phyloP scores from a whole-genome alignment of 2,888 invertebrate genomes.

The Drosophila cognata region DNA sequence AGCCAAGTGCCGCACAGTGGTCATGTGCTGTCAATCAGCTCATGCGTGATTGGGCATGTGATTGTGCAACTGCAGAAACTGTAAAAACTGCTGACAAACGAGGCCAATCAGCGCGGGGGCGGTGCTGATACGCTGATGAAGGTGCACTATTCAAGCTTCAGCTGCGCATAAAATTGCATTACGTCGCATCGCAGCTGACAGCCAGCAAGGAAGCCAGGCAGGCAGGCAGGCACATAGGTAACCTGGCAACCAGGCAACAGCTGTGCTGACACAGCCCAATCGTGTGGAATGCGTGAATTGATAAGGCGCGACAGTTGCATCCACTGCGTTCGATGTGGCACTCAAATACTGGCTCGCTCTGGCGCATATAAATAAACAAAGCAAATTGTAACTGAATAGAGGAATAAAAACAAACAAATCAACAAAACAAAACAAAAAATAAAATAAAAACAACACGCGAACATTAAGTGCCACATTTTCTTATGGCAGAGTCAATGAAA shows the following conservation, averaged over 20 bases:
- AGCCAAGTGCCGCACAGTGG: conserved; percentile 33
- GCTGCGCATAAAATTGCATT: background rate
- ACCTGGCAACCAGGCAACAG: background rate
- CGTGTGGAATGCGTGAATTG: background rate
- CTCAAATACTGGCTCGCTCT: background rate
- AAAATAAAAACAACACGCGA: background rate
- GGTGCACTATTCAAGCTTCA: conserved; percentile 1
- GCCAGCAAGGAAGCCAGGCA: background rate
- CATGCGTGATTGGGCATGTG: conserved; percentile 45
- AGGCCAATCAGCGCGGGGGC: conserved; percentile 52
- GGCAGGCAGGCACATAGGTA: background rate
- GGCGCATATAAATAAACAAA: conserved; percentile 6
- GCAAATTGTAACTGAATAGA: background rate
- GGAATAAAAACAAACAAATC: background rate
- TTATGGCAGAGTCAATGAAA: background rate
- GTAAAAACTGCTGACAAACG: conserved; percentile 34
- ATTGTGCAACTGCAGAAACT: conserved; percentile 56
- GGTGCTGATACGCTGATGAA: background rate
- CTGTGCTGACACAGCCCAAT: conserved; percentile 1
- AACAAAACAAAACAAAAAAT: background rate
- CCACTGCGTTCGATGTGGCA: background rate
- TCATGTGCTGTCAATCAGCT: background rate
- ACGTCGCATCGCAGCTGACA: conserved; percentile 2
- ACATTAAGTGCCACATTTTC: conserved; percentile 11
- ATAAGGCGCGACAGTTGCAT: conserved; percentile 1